A percentile compares a stretch with the other conserved stretches of the same genome.
Evolutionary conservation across 1,140 invertebrate species (phyloP).

Genomic region (Lethocerus indicus): DNA sequence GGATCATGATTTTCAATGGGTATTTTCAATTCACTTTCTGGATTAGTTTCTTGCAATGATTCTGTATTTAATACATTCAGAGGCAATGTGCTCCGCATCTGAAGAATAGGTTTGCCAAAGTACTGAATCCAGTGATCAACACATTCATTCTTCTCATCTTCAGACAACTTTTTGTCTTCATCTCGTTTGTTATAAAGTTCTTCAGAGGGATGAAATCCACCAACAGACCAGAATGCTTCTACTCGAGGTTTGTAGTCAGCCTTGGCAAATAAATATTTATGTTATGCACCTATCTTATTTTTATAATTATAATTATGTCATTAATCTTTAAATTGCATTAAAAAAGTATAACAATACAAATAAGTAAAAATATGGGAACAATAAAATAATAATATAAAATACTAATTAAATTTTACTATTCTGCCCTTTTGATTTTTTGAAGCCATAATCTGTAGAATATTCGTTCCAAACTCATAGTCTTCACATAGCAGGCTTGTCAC

Average conservation of each 20-base stretch:
- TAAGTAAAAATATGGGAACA: no score
- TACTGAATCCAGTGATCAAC: conserved; percentile 49
- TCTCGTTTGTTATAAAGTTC: conserved; percentile 14
- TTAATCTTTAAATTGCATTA: no score
- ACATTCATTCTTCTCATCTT: conserved; percentile 23
- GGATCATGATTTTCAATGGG: conserved; percentile 38
- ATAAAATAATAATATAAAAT: no score
- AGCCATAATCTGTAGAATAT: no score
- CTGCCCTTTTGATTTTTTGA: no score
- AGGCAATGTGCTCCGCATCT: conserved; percentile 42
- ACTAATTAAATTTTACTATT: no score
- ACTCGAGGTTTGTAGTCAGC: conserved; percentile 52
- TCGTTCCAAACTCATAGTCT: no score
- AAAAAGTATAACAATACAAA: no score
- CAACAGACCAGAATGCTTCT: conserved; percentile 64
- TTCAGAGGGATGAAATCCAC: conserved; percentile 40
- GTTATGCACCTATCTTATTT: no score
- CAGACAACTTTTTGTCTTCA: conserved; percentile 9
- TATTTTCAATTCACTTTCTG: conserved; percentile 32
- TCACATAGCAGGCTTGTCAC: no score
- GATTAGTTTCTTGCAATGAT: conserved; percentile 22
- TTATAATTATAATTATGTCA: no score
- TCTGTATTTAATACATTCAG: conserved; percentile 32
- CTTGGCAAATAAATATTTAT: no score
- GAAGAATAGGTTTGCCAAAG: conserved; percentile 38